These are phyloP conservation scores for Liparis tanakae DNA, from an alignment of 2,797 vertebrate species.

Conservation along the genomic window DNA sequence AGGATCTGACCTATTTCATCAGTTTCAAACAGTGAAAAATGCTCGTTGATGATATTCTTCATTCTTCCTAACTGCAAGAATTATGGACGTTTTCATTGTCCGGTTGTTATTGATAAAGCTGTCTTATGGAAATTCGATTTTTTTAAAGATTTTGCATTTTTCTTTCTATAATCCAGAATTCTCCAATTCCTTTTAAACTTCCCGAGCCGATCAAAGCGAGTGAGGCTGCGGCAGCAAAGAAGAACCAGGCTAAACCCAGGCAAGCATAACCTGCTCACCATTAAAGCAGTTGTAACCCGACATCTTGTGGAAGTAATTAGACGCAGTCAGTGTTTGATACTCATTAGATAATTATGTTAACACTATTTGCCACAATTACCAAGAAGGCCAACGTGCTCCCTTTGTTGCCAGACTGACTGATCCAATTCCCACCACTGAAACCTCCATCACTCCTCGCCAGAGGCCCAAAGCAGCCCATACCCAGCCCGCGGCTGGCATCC, in stretches of 20 bases:
- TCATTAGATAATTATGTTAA: conserved; percentile 52
- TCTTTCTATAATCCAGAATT: conserved; percentile 84
- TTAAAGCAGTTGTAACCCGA: conserved; percentile 43
- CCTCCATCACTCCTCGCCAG: conserved; percentile 97
- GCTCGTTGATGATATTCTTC: conserved; percentile 1
- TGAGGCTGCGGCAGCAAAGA: conserved; percentile 97
- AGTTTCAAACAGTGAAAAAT: conserved; percentile 14
- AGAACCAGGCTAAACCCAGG: conserved; percentile 94
- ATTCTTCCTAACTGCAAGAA: background rate
- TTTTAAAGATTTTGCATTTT: conserved; percentile 8
- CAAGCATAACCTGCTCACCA: conserved; percentile 65
- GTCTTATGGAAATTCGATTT: background rate
- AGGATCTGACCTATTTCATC: conserved; percentile 27
- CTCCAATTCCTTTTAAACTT: conserved; percentile 91
- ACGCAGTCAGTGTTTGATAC: conserved; percentile 35
- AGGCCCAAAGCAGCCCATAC: conserved; percentile 96
- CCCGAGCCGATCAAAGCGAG: conserved; percentile 97
- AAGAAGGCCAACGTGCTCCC: conserved; percentile 34
- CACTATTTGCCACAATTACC: conserved; percentile 51
- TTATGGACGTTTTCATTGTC: background rate
- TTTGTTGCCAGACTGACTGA: conserved; percentile 89
- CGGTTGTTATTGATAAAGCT: background rate
- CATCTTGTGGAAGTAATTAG: conserved; percentile 44
- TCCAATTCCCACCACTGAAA: conserved; percentile 96
- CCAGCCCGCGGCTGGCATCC: conserved; percentile 89